These are phyloP conservation scores for Magallana angulata DNA, from an alignment of 1,140 invertebrate species.

Conservation along the genomic window DNA sequence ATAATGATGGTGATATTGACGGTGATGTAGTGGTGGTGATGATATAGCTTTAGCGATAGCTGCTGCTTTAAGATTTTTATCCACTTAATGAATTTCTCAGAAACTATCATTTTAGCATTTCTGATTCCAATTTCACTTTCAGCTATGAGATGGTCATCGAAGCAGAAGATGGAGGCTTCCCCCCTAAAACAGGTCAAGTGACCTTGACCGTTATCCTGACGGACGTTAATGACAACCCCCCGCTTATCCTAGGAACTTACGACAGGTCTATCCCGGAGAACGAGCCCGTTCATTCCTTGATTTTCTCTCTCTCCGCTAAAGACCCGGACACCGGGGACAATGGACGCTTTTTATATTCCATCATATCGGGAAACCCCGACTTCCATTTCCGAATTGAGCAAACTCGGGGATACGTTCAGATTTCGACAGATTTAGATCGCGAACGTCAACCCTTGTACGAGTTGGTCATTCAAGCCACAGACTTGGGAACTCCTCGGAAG, in stretches of 20 bases:
- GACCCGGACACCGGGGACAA: constrained; percentile 72
- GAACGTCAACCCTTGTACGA: constrained; percentile 81
- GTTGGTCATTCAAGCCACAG: constrained; percentile 78
- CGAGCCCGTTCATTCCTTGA: constrained; percentile 85
- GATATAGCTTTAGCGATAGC: too few relatives aligned
- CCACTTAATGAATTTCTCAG: too few relatives aligned
- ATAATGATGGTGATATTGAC: constrained; percentile 92
- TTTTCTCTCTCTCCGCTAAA: constrained; percentile 88
- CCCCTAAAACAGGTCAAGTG: constrained; percentile 81
- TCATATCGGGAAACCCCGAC: constrained; percentile 45
- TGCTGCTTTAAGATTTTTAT: too few relatives aligned
- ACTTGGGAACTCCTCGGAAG: constrained; percentile 89
- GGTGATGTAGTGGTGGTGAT: constrained; percentile 77
- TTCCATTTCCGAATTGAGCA: constrained; percentile 89
- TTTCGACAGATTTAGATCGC: constrained; percentile 82
- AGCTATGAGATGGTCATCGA: constrained; percentile 90
- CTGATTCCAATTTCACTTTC: background rate
- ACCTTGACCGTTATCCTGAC: constrained; percentile 69
- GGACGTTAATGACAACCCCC: constrained; percentile 97
- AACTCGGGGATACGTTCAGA: constrained; percentile 91
- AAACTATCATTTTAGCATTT: too few relatives aligned
- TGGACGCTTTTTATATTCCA: constrained; percentile 62
- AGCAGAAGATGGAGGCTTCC: constrained; percentile 92
- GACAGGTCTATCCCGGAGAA: constrained; percentile 64
- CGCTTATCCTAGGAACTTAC: constrained; percentile 80